phyloP scores from a whole-genome alignment of 2,888 invertebrate species.

The Ariolimax columbianus region DNA sequence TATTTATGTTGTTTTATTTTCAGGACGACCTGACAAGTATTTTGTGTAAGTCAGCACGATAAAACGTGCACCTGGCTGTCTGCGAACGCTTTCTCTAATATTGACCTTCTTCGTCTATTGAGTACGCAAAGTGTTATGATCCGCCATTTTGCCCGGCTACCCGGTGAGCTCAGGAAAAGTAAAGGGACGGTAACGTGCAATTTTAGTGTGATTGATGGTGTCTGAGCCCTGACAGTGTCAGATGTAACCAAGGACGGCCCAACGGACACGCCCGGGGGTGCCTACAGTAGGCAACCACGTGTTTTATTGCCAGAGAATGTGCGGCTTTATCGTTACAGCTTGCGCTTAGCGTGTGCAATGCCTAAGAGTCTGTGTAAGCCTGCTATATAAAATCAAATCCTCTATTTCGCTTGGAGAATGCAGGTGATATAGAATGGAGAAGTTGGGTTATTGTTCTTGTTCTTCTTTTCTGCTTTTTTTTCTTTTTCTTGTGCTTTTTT shows the following conservation, averaged over 20 bases:
- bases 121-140: too few relatives aligned
- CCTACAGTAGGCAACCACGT: background rate
- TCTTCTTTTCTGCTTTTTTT: too few relatives aligned
- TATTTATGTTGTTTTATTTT: too few relatives aligned
- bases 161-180: too few relatives aligned
- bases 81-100: too few relatives aligned
- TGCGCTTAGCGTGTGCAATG: background rate
- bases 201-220: background rate
- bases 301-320: background rate
- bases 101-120: too few relatives aligned
- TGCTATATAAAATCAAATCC: background rate
- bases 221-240: background rate
- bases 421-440: background rate
- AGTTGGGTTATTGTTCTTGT: too few relatives aligned
- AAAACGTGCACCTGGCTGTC: too few relatives aligned
- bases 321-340: background rate
- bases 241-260: background rate
- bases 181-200: background rate
- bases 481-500: too few relatives aligned
- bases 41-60: too few relatives aligned
- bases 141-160: too few relatives aligned
- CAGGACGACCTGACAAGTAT: too few relatives aligned
- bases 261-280: background rate
- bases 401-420: background rate
- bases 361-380: background rate